Evolutionary conservation across 2,888 invertebrate genomes (phyloP).

Genomic region (Pollenia labialis): DNA sequence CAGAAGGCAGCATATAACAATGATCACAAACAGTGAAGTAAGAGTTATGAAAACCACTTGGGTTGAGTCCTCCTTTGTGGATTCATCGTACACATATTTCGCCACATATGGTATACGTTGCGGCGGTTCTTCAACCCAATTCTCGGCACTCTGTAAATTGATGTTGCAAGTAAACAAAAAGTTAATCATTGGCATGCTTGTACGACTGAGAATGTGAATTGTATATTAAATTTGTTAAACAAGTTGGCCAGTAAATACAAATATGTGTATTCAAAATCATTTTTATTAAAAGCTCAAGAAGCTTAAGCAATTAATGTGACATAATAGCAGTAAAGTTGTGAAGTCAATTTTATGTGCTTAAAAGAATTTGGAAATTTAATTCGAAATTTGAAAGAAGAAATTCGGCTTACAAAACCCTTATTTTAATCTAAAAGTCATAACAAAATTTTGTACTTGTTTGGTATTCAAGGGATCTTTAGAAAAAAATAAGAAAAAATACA

Average conservation of each 20-base stretch:
- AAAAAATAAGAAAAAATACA: no score
- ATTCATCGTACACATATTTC: conserved; percentile 88
- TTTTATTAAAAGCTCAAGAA: conserved; percentile 5
- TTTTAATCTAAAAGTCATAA: no score
- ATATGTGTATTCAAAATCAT: conserved; percentile 11
- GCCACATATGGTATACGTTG: conserved; percentile 90
- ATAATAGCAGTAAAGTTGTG: neutral
- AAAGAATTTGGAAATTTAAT: no score
- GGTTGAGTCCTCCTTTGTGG: conserved; percentile 91
- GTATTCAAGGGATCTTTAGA: no score
- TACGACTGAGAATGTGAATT: neutral
- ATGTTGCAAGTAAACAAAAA: conserved; percentile 46
- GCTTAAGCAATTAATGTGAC: neutral
- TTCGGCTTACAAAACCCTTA: no score
- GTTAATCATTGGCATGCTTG: conserved; percentile 38
- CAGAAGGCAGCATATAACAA: conserved; percentile 88
- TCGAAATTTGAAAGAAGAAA: no score
- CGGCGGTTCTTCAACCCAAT: conserved; percentile 94
- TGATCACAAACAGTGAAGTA: conserved; percentile 89
- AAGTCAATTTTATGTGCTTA: no score
- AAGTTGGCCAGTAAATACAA: conserved; percentile 3
- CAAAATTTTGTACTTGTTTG: no score
- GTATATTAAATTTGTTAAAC: neutral
- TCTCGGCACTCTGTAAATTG: conserved; percentile 87
- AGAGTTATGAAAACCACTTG: conserved; percentile 92